These are phyloP conservation scores for Orthonychiurus folsomi DNA, from an alignment of 2,888 invertebrate species.

Conservation along the genomic window DNA sequence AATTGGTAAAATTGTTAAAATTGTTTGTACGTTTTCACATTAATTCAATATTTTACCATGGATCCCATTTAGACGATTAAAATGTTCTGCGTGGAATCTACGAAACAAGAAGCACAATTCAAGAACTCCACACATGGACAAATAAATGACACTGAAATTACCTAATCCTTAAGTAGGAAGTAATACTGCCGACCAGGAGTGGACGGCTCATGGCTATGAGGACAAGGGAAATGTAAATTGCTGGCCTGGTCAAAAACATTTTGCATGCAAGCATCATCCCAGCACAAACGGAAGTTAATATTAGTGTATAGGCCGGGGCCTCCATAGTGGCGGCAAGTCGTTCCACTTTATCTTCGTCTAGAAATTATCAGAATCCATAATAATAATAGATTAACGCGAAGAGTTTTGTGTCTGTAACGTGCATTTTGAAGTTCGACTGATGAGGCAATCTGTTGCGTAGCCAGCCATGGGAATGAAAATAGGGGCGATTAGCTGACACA, in stretches of 20 bases:
- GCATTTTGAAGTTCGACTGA: constrained; percentile 24
- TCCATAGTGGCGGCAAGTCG: constrained; percentile 28
- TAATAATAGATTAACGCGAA: neutral
- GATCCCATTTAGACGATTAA: constrained; percentile 42
- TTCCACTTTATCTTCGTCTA: constrained; percentile 22
- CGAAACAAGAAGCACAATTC: too few species aligned
- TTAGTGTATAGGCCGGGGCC: constrained; percentile 32
- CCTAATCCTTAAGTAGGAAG: constrained; percentile 42
- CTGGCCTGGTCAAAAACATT: constrained; percentile 28
- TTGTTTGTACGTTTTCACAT: too few species aligned
- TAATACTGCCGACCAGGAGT: constrained; percentile 41
- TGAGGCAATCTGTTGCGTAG: constrained; percentile 29
- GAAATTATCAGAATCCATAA: neutral
- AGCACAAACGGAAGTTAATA: constrained; percentile 22
- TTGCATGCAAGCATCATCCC: constrained; percentile 28
- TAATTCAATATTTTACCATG: constrained; percentile 42
- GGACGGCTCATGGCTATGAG: constrained; percentile 42
- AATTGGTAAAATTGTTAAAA: too few species aligned
- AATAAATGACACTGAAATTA: too few species aligned
- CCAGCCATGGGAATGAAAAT: constrained; percentile 35
- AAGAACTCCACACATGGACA: too few species aligned
- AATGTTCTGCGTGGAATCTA: constrained; percentile 42
- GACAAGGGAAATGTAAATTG: constrained; percentile 41
- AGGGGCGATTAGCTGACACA: constrained; percentile 32
- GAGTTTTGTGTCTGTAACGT: neutral